Conservation (phyloP, 2,888 invertebrate species). For the Dioctria linearis region DNA sequence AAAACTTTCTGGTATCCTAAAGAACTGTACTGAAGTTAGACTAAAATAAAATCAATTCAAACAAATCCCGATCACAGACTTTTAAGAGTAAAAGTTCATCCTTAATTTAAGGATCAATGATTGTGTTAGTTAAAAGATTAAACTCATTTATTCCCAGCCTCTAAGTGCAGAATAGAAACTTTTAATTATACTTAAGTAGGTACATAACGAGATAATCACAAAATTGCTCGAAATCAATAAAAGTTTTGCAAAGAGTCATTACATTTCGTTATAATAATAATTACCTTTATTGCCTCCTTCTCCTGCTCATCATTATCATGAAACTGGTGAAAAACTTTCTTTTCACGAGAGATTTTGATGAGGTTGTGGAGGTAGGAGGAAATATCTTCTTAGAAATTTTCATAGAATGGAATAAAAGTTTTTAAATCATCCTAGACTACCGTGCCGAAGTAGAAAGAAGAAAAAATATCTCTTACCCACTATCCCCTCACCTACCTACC, state of each 20-base stretch:
- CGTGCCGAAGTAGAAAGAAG: not conserved
- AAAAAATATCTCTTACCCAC: not conserved
- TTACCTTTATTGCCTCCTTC: not conserved
- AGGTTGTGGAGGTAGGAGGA: not conserved
- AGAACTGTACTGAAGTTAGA: too few species aligned
- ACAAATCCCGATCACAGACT: too few species aligned
- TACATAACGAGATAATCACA: constrained; percentile 44
- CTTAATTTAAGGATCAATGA: too few species aligned
- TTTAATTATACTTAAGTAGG: constrained; percentile 14
- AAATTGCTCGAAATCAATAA: constrained; percentile 45
- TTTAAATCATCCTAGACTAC: constrained; percentile 19
- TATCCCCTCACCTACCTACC: too few species aligned
- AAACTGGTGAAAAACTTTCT: not conserved
- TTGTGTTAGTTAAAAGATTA: not conserved
- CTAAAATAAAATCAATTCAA: too few species aligned
- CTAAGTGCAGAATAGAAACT: constrained; percentile 23
- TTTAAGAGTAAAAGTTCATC: too few species aligned
- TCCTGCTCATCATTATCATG: not conserved
- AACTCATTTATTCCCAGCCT: constrained; percentile 17
- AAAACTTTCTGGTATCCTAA: too few species aligned
- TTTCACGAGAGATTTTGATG: not conserved
- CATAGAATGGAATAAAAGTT: constrained; percentile 1
- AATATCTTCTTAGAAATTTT: not conserved
- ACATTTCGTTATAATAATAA: constrained; percentile 15
- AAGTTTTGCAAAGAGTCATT: constrained; percentile 21